phyloP scores from a whole-genome alignment of 2,113 vertebrate genomes.

The Tragelaphus imberbis region DNA sequence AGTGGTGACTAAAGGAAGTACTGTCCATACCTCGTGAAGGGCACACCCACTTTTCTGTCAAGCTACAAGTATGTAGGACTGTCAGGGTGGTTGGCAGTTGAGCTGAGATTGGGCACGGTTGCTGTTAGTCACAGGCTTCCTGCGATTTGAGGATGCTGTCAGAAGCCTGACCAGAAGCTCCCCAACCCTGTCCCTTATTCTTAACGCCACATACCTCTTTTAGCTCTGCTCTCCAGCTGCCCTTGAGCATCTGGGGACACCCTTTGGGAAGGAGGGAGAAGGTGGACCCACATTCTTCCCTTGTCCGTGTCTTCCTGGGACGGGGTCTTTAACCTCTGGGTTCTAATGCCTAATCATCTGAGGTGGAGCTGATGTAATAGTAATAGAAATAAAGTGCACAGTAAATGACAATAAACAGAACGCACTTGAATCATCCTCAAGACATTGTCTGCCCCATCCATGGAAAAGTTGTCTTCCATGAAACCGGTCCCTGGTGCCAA shows the following conservation, averaged over 20 bases:
- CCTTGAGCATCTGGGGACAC: not conserved
- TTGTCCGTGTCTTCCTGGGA: not conserved
- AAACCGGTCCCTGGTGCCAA: not conserved
- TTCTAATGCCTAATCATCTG: not conserved
- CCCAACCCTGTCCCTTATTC: not conserved
- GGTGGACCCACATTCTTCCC: not conserved
- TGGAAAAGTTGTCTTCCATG: not conserved
- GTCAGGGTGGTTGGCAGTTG: not conserved
- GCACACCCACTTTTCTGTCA: accelerated
- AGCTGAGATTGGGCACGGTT: not conserved
- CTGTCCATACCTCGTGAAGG: not conserved
- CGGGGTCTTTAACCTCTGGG: not conserved
- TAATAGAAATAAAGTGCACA: not conserved
- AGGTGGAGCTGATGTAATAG: not conserved
- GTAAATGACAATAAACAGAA: accelerated
- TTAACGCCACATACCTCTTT: accelerated
- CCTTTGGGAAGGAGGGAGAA: not conserved
- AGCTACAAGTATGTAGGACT: not conserved
- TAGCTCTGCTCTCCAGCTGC: not conserved
- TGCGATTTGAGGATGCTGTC: not conserved
- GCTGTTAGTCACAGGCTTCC: not conserved
- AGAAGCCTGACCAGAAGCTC: not conserved
- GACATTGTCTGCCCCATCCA: not conserved
- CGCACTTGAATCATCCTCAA: not conserved
- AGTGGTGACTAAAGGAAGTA: not conserved